Conservation (phyloP, 2,888 invertebrate genomes). For the Chymomyza amoena region DNA sequence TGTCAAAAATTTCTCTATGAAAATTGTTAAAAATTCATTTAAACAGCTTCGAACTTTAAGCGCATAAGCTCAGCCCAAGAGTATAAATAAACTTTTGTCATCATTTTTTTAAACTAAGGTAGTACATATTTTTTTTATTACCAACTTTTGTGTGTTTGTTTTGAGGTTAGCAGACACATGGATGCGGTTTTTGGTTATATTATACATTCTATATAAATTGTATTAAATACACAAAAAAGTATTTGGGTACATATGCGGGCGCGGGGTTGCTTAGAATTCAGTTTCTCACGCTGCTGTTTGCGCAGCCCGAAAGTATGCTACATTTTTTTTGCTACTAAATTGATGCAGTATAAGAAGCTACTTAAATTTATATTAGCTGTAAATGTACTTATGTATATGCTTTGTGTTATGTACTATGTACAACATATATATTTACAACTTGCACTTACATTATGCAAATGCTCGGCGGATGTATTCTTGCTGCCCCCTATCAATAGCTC, state of each 20-base stretch:
- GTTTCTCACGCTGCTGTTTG: slow-evolving; percentile 37
- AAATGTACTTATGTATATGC: too few species aligned
- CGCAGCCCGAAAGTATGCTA: slow-evolving; percentile 20
- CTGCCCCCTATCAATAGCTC: slow-evolving; percentile 67
- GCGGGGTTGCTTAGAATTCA: background rate
- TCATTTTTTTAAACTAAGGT: too few species aligned
- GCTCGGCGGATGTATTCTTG: slow-evolving; percentile 70
- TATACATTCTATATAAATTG: background rate
- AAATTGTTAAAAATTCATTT: too few species aligned
- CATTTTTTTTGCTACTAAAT: background rate
- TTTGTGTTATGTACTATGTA: too few species aligned
- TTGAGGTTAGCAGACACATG: background rate
- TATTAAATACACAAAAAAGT: background rate
- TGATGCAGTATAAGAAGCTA: background rate
- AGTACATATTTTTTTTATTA: too few species aligned
- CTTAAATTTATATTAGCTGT: background rate
- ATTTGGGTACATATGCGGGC: too few species aligned
- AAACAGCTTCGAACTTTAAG: too few species aligned
- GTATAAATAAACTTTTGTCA: too few species aligned
- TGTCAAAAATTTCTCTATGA: too few species aligned
- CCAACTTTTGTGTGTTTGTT: background rate
- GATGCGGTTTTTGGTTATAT: background rate
- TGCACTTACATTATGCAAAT: slow-evolving; percentile 67
- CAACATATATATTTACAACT: background rate
- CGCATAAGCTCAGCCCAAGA: too few species aligned